Conservation (phyloP, 2,113 vertebrate genomes). For the Amia ocellicauda region DNA sequence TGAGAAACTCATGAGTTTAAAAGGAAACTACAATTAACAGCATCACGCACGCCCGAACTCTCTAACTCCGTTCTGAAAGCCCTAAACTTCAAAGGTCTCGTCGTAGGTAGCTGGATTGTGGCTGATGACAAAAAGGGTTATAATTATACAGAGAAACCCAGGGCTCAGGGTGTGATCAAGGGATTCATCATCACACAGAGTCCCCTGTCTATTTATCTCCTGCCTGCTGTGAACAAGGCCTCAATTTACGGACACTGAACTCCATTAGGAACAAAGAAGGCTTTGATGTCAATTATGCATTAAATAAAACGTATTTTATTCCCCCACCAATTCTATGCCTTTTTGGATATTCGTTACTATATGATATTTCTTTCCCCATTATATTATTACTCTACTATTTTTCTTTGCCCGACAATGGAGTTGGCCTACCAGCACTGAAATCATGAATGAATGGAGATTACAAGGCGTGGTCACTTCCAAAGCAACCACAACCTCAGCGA, state of each 20-base stretch:
- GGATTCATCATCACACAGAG: conserved; percentile 14
- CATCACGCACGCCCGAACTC: not conserved
- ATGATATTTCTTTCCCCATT: not conserved
- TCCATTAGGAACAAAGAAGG: conserved; percentile 10
- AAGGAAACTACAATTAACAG: conserved; percentile 9
- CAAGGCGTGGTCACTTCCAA: no score
- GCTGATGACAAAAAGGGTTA: conserved; percentile 16
- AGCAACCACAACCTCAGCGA: no score
- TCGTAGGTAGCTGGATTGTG: conserved; percentile 17
- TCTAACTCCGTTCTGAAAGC: conserved; percentile 22
- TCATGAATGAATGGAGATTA: not conserved
- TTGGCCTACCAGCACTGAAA: no score
- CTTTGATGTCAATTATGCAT: conserved; percentile 6
- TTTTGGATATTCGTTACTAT: not conserved
- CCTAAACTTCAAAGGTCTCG: conserved; percentile 21
- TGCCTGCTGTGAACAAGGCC: conserved; percentile 8
- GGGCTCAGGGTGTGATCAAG: conserved; percentile 23
- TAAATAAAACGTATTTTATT: not conserved
- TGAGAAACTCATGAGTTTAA: conserved; percentile 1
- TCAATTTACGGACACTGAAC: conserved; percentile 14
- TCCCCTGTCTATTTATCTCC: conserved; percentile 19
- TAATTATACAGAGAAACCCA: conserved; percentile 28
- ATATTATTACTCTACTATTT: not conserved
- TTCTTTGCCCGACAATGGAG: no score
- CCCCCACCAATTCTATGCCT: not conserved